A percentile compares a stretch with the other conserved stretches of the same genome.
phyloP scores from a whole-genome alignment of 2,797 vertebrate genomes.

The Protosalanx chinensis region DNA sequence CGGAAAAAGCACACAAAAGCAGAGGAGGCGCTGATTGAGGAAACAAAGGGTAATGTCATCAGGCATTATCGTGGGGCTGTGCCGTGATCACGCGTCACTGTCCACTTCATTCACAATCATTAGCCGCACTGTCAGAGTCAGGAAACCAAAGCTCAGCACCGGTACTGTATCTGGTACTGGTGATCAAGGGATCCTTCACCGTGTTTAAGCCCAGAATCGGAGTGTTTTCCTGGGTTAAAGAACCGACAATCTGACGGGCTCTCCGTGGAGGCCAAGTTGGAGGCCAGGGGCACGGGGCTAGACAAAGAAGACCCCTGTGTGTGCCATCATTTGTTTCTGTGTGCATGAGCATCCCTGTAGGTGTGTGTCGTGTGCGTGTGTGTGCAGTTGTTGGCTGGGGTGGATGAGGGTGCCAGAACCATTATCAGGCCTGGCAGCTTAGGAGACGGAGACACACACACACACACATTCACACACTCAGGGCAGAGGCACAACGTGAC shows the following conservation, averaged over 20 bases:
- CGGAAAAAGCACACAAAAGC: slow-evolving; percentile 53
- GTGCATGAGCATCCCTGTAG: background rate
- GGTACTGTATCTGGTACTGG: slow-evolving; percentile 19
- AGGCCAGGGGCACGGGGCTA: background rate
- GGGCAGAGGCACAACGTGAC: slow-evolving; percentile 11
- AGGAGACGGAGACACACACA: slow-evolving; percentile 40
- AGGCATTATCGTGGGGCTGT: slow-evolving; percentile 48
- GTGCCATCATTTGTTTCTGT: background rate
- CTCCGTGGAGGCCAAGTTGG: background rate
- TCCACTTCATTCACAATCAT: slow-evolving; percentile 56
- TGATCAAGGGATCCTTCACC: background rate
- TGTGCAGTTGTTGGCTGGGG: slow-evolving; percentile 20
- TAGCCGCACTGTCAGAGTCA: slow-evolving; percentile 41
- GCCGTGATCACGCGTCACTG: slow-evolving; percentile 58
- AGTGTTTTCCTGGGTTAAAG: no score
- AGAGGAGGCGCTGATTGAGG: slow-evolving; percentile 47
- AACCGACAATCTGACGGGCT: background rate
- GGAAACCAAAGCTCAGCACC: slow-evolving; percentile 40
- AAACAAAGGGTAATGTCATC: slow-evolving; percentile 54
- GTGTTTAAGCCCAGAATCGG: background rate
- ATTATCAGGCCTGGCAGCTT: background rate
- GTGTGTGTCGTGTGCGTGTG: background rate
- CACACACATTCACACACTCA: slow-evolving; percentile 18
- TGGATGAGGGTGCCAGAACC: no score
- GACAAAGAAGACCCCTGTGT: slow-evolving; percentile 5